Percentiles rank a stretch among this genome's conserved stretches.
phyloP scores from a whole-genome alignment of 1,140 invertebrate species.

The Aleiodes sp. region DNA sequence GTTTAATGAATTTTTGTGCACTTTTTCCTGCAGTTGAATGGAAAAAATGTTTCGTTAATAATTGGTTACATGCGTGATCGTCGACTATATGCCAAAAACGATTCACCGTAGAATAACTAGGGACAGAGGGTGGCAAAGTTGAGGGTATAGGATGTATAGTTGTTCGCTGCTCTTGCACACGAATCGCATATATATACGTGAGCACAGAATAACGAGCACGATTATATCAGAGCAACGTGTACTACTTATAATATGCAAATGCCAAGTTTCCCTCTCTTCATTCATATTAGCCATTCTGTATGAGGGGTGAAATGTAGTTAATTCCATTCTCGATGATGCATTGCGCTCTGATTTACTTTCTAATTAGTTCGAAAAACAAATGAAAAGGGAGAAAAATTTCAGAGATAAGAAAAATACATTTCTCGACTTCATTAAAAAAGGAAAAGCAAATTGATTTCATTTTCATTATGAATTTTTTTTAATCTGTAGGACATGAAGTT shows the following conservation, averaged over 20 bases:
- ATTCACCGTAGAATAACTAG: conserved; percentile 7
- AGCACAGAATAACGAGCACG: conserved; percentile 61
- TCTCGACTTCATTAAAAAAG: too few relatives aligned
- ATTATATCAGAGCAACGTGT: conserved; percentile 62
- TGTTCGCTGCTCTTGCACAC: conserved; percentile 44
- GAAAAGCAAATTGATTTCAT: too few relatives aligned
- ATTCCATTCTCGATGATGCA: not conserved
- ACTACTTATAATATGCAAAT: conserved; percentile 68
- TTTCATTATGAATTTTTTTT: too few relatives aligned
- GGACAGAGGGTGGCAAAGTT: conserved; percentile 7
- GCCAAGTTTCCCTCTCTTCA: conserved; percentile 36
- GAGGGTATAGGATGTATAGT: not conserved
- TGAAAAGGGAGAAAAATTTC: too few relatives aligned
- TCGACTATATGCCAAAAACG: conserved; percentile 12
- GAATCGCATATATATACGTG: conserved; percentile 45
- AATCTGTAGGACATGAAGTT: too few relatives aligned
- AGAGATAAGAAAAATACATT: too few relatives aligned
- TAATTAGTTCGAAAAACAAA: not conserved
- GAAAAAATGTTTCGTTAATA: conserved; percentile 14
- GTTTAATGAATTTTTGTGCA: not conserved
- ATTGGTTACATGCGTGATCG: conserved; percentile 19
- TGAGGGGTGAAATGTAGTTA: not conserved
- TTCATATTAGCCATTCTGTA: not conserved
- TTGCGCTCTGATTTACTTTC: not conserved
- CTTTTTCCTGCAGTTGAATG: conserved; percentile 1